These are phyloP conservation scores for Felis chaus DNA, from an alignment of 2,113 vertebrate genomes.

Conservation along the genomic window DNA sequence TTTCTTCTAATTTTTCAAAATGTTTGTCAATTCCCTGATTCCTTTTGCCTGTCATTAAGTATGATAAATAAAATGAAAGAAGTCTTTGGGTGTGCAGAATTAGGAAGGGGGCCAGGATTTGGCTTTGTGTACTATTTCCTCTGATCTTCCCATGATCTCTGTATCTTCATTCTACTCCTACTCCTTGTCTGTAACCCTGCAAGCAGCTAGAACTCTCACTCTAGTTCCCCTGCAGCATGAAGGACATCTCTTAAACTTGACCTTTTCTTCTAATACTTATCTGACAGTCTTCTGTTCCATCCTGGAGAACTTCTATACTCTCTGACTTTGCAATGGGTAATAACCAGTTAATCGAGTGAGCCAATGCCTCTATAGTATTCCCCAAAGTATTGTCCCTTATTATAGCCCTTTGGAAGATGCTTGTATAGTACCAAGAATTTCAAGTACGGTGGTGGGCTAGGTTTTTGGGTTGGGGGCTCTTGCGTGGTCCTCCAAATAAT, in stretches of 20 bases:
- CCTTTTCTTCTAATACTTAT: background rate
- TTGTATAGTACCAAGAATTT: background rate
- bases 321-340: background rate
- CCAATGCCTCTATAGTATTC: background rate
- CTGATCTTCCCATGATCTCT: background rate
- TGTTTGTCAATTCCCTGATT: background rate
- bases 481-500: background rate
- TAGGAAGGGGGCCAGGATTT: background rate
- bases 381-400: background rate
- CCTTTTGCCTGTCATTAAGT: slow-evolving; percentile 37
- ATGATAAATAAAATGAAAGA: background rate
- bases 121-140: background rate
- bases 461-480: background rate
- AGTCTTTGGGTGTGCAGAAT: background rate
- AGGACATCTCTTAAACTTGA: background rate
- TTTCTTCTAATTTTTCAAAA: slow-evolving; percentile 28
- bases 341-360: slow-evolving; percentile 10
- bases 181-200: background rate
- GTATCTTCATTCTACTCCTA: background rate
- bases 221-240: background rate
- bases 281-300: background rate
- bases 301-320: background rate
- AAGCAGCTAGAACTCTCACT: background rate
- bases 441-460: background rate
- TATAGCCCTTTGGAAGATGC: background rate